phyloP scores from a whole-genome alignment of 1,140 invertebrate genomes.

The Tigriopus japonicus region DNA sequence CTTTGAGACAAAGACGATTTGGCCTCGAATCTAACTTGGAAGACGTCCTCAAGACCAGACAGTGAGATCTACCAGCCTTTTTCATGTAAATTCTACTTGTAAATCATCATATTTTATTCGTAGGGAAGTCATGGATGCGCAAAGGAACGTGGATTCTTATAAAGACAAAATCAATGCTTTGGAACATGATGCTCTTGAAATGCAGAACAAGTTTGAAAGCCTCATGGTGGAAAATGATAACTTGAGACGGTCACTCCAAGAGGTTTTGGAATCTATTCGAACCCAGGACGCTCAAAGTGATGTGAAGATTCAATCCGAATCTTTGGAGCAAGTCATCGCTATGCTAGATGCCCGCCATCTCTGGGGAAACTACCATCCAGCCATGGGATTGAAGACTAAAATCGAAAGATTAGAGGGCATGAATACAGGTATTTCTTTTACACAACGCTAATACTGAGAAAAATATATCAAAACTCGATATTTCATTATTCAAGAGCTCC shows the following conservation, averaged over 20 bases:
- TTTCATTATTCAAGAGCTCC: neutral
- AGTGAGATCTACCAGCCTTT: no score
- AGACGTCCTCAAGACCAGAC: no score
- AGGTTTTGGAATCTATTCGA: constrained; percentile 11
- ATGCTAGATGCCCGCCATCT: constrained; percentile 8
- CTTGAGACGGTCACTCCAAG: constrained; percentile 4
- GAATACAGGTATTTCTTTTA: neutral
- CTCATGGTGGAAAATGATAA: constrained; percentile 11
- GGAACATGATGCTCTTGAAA: neutral
- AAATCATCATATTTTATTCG: no score
- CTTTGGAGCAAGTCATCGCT: neutral
- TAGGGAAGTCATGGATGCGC: neutral
- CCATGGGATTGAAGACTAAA: constrained; percentile 1
- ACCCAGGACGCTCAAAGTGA: constrained; percentile 9
- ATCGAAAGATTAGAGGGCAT: constrained; percentile 6
- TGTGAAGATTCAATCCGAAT: constrained; percentile 2
- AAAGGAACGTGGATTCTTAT: neutral
- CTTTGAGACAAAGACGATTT: neutral
- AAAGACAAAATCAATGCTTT: neutral
- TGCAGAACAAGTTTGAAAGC: neutral
- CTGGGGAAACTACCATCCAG: constrained; percentile 9
- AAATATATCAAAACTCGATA: no score
- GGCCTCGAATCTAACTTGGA: neutral
- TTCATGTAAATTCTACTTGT: no score
- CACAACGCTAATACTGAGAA: no score